Conservation (phyloP, 1,140 invertebrate species). For the Lasioglossum albipes region DNA sequence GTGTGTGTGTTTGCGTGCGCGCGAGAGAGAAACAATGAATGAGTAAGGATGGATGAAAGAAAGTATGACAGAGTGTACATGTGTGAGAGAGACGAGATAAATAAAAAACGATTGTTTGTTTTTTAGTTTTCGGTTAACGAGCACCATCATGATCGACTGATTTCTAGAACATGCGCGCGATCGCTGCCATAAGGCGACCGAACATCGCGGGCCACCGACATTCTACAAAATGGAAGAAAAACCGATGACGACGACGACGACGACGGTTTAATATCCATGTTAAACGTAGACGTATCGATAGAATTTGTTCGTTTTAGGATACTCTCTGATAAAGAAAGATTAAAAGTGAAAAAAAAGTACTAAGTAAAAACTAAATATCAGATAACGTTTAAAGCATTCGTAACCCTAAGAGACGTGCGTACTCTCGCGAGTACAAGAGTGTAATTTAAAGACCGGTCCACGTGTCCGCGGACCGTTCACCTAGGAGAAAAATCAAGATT, state of each 20-base stretch:
- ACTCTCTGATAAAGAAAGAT: slow-evolving; percentile 57
- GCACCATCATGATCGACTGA: slow-evolving; percentile 42
- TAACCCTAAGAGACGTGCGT: slow-evolving; percentile 55
- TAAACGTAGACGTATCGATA: slow-evolving; percentile 75
- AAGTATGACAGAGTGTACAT: not conserved
- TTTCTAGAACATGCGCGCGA: slow-evolving; percentile 32
- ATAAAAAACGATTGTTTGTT: slow-evolving; percentile 11
- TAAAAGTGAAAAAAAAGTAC: slow-evolving; percentile 45
- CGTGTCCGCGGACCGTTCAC: slow-evolving; percentile 24
- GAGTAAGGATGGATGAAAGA: not conserved
- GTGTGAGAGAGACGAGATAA: not conserved
- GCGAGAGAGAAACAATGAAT: not conserved
- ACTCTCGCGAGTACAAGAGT: slow-evolving; percentile 32
- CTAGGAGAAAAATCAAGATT: slow-evolving; percentile 64
- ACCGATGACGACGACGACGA: slow-evolving; percentile 25
- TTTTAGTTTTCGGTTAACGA: slow-evolving; percentile 16
- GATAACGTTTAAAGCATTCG: slow-evolving; percentile 66
- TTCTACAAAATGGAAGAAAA: slow-evolving; percentile 6
- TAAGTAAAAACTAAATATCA: slow-evolving; percentile 60
- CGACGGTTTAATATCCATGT: slow-evolving; percentile 73
- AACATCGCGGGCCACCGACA: slow-evolving; percentile 56
- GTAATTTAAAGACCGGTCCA: slow-evolving; percentile 24
- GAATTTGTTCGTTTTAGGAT: slow-evolving; percentile 77
- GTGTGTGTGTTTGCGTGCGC: not conserved
- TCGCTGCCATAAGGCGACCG: slow-evolving; percentile 48